Evolutionary conservation across 2,113 vertebrate species (phyloP).

Genomic region (Puntigrus tetrazona): DNA sequence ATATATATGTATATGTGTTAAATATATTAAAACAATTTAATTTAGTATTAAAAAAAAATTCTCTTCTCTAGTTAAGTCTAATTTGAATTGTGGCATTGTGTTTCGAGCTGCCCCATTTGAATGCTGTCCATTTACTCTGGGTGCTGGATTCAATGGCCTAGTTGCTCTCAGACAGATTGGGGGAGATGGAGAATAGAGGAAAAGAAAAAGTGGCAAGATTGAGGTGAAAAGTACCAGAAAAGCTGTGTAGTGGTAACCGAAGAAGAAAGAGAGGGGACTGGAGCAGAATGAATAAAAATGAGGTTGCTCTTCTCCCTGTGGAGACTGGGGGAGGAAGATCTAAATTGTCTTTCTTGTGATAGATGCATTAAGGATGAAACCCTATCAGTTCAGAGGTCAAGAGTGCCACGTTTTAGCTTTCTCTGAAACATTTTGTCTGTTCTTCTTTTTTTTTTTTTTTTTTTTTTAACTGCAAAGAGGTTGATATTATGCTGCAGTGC

Average conservation of each 20-base stretch:
- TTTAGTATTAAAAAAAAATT: too few species aligned
- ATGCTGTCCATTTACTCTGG: not conserved
- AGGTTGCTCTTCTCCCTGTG: constrained; percentile 18
- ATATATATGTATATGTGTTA: too few species aligned
- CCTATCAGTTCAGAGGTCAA: constrained; percentile 38
- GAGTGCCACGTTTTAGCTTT: not conserved
- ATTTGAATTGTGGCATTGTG: not conserved
- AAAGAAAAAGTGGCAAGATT: constrained; percentile 26
- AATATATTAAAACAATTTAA: too few species aligned
- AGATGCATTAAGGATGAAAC: constrained; percentile 30
- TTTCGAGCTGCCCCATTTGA: not conserved
- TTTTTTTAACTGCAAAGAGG: not conserved
- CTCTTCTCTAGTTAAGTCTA: not conserved
- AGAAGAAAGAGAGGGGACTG: constrained; percentile 12
- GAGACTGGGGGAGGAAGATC: constrained; percentile 14
- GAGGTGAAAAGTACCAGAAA: constrained; percentile 41
- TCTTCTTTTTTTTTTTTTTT: not conserved
- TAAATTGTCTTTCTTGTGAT: constrained; percentile 47
- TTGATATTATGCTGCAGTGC: not conserved
- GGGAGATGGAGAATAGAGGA: constrained; percentile 3
- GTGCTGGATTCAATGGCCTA: constrained; percentile 1
- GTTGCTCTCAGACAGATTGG: constrained; percentile 35
- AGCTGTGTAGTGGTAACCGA: constrained; percentile 1
- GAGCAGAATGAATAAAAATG: constrained; percentile 45
- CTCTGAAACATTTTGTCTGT: not conserved